Conservation (phyloP, 2,113 vertebrate genomes). For the Cyprinodon brontotheroides region DNA sequence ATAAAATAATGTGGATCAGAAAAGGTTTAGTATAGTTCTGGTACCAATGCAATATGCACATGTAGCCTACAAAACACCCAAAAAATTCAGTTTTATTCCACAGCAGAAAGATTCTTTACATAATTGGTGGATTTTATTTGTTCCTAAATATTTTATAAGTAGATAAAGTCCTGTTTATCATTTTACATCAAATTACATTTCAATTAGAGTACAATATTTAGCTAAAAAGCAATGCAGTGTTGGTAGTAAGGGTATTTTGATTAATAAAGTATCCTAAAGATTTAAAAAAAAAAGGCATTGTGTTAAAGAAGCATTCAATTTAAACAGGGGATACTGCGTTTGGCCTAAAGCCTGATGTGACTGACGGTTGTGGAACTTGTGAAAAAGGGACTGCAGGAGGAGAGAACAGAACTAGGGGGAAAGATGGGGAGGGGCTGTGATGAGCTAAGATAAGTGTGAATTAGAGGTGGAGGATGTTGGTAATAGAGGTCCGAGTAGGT, state of each 20-base stretch:
- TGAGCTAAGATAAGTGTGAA: conserved; percentile 36
- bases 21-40: background rate
- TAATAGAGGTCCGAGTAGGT: conserved; percentile 35
- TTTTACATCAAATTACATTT: no score
- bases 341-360: background rate
- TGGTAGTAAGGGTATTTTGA: background rate
- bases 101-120: background rate
- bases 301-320: background rate
- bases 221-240: background rate
- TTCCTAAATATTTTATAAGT: background rate
- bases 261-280: background rate
- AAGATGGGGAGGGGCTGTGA: conserved; percentile 3
- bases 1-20: background rate
- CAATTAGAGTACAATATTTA: background rate
- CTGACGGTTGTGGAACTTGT: background rate
- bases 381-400: conserved; percentile 6
- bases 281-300: background rate
- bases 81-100: background rate
- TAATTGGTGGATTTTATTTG: background rate
- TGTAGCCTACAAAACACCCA: background rate
- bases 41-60: background rate
- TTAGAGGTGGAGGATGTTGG: conserved; percentile 27
- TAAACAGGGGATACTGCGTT: background rate
- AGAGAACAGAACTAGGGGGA: background rate
- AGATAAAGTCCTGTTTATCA: background rate